Conservation (phyloP, 37 sponge, comb jelly and placozoan genomes). For the Geodia barretti region DNA sequence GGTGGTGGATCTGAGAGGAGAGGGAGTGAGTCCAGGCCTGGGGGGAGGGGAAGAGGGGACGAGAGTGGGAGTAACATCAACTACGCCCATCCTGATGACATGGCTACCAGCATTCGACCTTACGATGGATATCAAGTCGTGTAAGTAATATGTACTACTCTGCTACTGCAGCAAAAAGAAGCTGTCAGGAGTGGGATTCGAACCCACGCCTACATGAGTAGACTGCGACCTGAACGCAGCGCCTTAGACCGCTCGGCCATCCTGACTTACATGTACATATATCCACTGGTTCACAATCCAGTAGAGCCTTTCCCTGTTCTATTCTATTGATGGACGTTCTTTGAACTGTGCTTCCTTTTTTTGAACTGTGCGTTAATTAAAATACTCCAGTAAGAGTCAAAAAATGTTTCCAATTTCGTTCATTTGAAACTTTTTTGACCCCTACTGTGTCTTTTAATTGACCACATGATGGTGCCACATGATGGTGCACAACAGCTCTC, state of each 20-base stretch:
- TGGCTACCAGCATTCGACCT: conserved; percentile 68
- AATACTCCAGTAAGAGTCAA: too few species aligned
- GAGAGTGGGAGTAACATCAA: neutral
- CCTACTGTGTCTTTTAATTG: too few species aligned
- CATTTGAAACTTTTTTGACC: too few species aligned
- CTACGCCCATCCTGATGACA: conserved; percentile 47
- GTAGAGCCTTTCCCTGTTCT: too few species aligned
- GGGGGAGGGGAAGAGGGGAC: neutral
- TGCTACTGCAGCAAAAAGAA: too few species aligned
- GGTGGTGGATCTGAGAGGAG: conserved; percentile 12
- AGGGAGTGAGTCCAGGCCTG: neutral
- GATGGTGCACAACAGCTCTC: too few species aligned
- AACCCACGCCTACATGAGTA: neutral
- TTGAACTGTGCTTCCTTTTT: too few species aligned
- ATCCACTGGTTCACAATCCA: too few species aligned
- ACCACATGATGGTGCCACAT: too few species aligned
- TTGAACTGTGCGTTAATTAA: too few species aligned
- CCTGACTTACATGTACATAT: neutral
- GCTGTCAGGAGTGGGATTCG: conserved; percentile 1
- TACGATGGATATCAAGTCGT: conserved; percentile 30
- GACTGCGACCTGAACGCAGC: conserved; percentile 1
- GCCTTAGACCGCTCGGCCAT: conserved; percentile 2
- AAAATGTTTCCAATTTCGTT: too few species aligned
- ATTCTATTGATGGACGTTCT: too few species aligned
- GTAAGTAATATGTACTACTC: conserved; percentile 19